Evolutionary conservation across 2,888 invertebrate genomes (phyloP), one percentile per base, ranked within the genome.

Genomic region (Eupsilia transversa): DNA sequence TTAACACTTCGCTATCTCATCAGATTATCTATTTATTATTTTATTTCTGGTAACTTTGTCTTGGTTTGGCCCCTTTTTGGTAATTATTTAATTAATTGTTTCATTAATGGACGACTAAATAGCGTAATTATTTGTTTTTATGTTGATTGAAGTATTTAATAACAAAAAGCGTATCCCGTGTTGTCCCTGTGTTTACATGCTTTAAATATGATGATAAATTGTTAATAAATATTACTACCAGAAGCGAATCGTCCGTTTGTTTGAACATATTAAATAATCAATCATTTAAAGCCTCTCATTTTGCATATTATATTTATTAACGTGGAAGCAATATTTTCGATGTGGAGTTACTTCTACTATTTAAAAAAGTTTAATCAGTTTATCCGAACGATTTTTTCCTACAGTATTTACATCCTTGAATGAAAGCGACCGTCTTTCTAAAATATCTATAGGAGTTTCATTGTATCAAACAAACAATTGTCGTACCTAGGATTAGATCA

Each of bases 1-100:
- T 83, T 85, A 82, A 85, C 82, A 87, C 83, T 82, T 78, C 49
- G 63, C 72, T 75, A 75, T 80, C 80, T 72, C 71, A 65, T 73
- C 79, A 54, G 85, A 85, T 86, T 72, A 86, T 80, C 82, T 80
- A 27, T 74, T n/a, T n/a, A 75, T 80, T 80, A 75, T 73, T 52
- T 67, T 52, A 69, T 65, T 70, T 65, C 56, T 60, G 23, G 27
- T 43, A 41, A 56, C 56, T 75, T 61, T 3, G 33, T 71, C 59
- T 74, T 57, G n/a, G 41, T 35, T 43, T 65, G 12, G n/a, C 46
- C 41, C 57, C 17, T 68, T 59, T 77, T 46, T 23, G 30, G 30
- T 56, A 54, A 77, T 79, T 38, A 46, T 43, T 56, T n/a, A 30
- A 82, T 60, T 60, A 33, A 57, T 72, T 35, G n/a, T 70, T 12